phyloP scores from a whole-genome alignment of 2,797 vertebrate species.

The Acanthiza pusilla region DNA sequence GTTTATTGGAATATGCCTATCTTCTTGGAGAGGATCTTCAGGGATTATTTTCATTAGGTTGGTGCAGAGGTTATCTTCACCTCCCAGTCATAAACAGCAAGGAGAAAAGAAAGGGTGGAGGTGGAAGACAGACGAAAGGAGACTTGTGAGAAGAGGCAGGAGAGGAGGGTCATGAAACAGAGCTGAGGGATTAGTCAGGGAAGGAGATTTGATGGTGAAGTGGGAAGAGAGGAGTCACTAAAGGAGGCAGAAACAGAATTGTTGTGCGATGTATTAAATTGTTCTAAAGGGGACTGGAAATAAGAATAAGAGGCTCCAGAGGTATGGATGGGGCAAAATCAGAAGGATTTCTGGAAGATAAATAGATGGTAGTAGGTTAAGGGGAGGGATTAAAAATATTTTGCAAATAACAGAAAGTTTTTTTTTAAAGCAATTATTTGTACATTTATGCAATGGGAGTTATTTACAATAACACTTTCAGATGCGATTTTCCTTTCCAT shows the following conservation, averaged over 20 bases:
- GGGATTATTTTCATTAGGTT: neutral
- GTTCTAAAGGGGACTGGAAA: neutral
- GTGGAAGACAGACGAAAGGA: neutral
- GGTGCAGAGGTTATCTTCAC: neutral
- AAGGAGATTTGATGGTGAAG: neutral
- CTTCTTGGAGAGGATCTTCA: neutral
- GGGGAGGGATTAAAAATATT: neutral
- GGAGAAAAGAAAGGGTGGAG: neutral
- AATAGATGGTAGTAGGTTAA: neutral
- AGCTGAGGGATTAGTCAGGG: neutral
- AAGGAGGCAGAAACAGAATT: neutral
- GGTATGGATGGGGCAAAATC: neutral
- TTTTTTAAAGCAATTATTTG: neutral
- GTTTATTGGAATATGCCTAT: neutral
- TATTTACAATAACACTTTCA: neutral
- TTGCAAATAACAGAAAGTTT: neutral
- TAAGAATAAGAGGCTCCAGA: neutral
- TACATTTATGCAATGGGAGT: neutral
- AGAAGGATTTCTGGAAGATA: neutral
- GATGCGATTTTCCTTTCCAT: neutral
- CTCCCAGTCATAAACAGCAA: neutral
- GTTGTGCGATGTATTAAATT: neutral
- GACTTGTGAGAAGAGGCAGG: neutral
- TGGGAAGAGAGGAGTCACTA: neutral
- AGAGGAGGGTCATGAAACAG: neutral